phyloP scores from a whole-genome alignment of 1,140 invertebrate genomes.

The Drosophila takahashii region DNA sequence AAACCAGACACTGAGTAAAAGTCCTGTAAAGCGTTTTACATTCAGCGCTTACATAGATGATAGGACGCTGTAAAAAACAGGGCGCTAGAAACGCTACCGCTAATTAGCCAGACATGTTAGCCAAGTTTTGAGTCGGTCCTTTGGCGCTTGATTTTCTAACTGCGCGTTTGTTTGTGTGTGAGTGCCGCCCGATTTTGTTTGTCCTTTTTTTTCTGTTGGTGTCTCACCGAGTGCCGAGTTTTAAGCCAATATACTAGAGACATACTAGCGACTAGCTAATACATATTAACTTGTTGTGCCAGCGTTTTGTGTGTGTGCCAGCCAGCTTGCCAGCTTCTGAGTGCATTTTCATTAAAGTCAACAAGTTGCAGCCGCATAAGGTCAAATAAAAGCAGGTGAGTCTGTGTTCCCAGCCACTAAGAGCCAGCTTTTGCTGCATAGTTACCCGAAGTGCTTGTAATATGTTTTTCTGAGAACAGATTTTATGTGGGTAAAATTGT shows the following conservation, averaged over 20 bases:
- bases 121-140: slow-evolving; percentile 32
- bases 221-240: slow-evolving; percentile 39
- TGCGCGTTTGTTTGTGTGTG: slow-evolving; percentile 16
- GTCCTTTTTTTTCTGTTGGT: slow-evolving; percentile 37
- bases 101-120: slow-evolving; percentile 53
- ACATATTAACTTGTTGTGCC: slow-evolving; percentile 69
- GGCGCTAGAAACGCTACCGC: slow-evolving; percentile 39
- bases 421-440: slow-evolving; percentile 16
- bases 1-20: slow-evolving; percentile 8
- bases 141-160: slow-evolving; percentile 21
- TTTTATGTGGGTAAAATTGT: slow-evolving; percentile 23
- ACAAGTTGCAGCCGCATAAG: slow-evolving; percentile 72
- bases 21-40: slow-evolving; percentile 61
- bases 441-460: slow-evolving; percentile 58
- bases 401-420: slow-evolving; percentile 34
- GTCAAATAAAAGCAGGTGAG: slow-evolving; percentile 64
- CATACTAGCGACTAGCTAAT: slow-evolving; percentile 42
- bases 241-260: slow-evolving; percentile 42
- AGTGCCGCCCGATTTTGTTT: slow-evolving; percentile 25
- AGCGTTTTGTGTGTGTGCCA: slow-evolving; percentile 17
- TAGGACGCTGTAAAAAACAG: slow-evolving; percentile 34
- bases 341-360: slow-evolving; percentile 80
- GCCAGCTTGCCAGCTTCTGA: slow-evolving; percentile 21
- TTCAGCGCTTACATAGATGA: slow-evolving; percentile 59
- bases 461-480: slow-evolving; percentile 31